Evolutionary conservation across 2,797 vertebrate genomes (phyloP).

Genomic region (Tangara arthus): DNA sequence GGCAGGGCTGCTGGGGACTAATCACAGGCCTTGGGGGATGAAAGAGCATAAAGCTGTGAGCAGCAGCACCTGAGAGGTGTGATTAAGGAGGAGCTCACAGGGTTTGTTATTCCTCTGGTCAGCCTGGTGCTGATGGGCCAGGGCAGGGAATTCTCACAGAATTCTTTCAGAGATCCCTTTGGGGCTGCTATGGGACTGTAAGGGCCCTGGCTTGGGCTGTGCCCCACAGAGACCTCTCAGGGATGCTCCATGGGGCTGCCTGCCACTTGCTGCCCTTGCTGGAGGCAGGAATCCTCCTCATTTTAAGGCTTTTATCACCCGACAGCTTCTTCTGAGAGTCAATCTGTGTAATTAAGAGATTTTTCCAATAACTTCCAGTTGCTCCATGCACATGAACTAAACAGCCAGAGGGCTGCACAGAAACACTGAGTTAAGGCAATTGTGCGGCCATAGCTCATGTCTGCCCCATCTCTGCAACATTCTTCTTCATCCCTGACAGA

Average conservation of each 20-base stretch:
- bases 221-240: neutral
- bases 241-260: neutral
- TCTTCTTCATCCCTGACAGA: neutral
- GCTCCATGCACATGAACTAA: rapidly evolving
- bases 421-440: neutral
- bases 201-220: neutral
- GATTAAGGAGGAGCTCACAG: neutral
- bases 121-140: neutral
- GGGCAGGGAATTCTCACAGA: rapidly evolving
- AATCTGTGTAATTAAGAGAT: neutral
- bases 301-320: neutral
- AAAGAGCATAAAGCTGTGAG: neutral
- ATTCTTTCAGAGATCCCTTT: neutral
- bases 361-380: neutral
- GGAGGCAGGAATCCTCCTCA: neutral
- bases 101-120: neutral
- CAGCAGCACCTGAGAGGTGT: neutral
- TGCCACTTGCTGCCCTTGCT: rapidly evolving
- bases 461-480: neutral
- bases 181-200: rapidly evolving
- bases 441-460: rapidly evolving
- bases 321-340: neutral
- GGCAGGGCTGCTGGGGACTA: neutral
- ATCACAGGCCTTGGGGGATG: neutral
- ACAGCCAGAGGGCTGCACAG: rapidly evolving